phyloP scores from a whole-genome alignment of 2,888 invertebrate species.

The Sesia apiformis region DNA sequence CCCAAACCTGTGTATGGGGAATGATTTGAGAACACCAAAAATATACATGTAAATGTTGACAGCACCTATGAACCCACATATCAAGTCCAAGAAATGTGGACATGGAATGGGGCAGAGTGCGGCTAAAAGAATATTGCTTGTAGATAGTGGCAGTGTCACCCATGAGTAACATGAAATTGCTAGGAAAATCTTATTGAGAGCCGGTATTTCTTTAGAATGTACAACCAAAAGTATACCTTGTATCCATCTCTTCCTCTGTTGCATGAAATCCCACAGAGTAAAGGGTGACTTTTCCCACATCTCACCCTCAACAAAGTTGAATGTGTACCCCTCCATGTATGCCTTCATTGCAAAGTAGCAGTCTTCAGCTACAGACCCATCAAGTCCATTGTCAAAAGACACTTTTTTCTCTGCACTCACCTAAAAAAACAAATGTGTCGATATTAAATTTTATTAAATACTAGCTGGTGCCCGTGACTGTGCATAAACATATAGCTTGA shows the following conservation, averaged over 20 bases:
- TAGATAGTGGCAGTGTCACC: conserved; percentile 94
- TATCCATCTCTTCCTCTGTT: conserved; percentile 97
- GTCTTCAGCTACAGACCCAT: conserved; percentile 98
- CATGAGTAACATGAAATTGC: conserved; percentile 95
- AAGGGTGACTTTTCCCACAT: conserved; percentile 99
- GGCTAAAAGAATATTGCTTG: conserved; percentile 90
- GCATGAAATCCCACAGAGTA: conserved; percentile 94
- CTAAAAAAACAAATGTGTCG: conserved; percentile 60
- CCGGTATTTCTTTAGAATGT: conserved; percentile 88
- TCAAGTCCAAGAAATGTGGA: conserved; percentile 86
- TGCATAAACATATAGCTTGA: too few species aligned
- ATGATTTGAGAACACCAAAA: conserved; percentile 97
- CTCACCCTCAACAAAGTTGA: conserved; percentile 97
- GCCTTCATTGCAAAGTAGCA: conserved; percentile 98
- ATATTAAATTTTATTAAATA: too few species aligned
- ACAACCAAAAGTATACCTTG: conserved; percentile 93
- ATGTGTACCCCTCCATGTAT: conserved; percentile 90
- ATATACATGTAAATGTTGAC: conserved; percentile 98
- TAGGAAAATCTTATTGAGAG: conserved; percentile 85
- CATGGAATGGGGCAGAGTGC: conserved; percentile 91
- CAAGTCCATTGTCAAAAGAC: conserved; percentile 96
- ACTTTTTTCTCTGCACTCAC: conserved; percentile 92
- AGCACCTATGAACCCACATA: conserved; percentile 93
- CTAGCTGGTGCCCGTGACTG: too few species aligned
- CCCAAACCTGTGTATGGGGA: conserved; percentile 91